A percentile compares a stretch with the other conserved stretches of the same genome.
phyloP scores from a whole-genome alignment of 2,113 vertebrate genomes.

The Poicephalus meyeri region DNA sequence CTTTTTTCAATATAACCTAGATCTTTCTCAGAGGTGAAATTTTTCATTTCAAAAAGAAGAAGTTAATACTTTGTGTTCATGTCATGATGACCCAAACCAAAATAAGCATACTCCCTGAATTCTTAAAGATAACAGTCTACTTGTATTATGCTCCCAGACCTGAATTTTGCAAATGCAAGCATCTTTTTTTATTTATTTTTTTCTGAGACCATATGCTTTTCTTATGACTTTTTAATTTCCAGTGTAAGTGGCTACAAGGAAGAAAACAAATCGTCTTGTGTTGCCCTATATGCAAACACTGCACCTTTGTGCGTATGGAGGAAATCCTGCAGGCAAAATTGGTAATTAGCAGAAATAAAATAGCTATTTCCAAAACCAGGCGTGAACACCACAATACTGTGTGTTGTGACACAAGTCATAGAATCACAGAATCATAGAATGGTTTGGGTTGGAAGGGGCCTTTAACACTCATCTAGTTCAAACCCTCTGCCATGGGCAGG shows the following conservation, averaged over 20 bases:
- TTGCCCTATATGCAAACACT: background rate
- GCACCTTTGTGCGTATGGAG: background rate
- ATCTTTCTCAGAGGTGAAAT: background rate
- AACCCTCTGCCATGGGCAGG: background rate
- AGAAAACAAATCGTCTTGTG: background rate
- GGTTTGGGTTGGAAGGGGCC: background rate
- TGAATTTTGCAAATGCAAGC: background rate
- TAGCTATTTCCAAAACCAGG: background rate
- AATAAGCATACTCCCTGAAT: background rate
- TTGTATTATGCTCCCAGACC: background rate
- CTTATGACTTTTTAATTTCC: background rate
- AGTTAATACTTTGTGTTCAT: background rate
- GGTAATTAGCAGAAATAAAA: background rate
- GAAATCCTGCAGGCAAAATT: conserved; percentile 4
- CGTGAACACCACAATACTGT: background rate
- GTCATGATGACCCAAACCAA: background rate
- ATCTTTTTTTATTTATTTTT: background rate
- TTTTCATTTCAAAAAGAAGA: background rate
- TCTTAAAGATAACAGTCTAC: background rate
- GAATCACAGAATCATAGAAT: background rate
- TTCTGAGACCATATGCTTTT: background rate
- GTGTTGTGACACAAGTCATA: background rate
- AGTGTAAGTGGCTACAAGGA: background rate
- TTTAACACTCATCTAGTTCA: background rate
- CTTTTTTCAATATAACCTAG: background rate